Percentiles rank a stretch among this genome's conserved stretches.
Conservation (phyloP, 2,888 invertebrate genomes). For the Dasypogon diadema region DNA sequence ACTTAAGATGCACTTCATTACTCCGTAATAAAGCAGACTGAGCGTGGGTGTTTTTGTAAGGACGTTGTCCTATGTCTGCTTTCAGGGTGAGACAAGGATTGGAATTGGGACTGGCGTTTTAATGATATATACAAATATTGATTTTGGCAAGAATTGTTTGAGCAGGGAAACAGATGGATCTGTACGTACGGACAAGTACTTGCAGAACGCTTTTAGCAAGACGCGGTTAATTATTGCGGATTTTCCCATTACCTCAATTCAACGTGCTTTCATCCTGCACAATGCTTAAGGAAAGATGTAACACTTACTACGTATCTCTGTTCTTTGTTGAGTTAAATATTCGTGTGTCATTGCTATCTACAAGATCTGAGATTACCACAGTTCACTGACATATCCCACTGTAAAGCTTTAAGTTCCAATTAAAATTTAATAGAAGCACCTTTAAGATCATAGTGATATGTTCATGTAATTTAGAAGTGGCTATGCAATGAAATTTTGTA, state of each 20-base stretch:
- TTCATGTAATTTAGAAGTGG: no score
- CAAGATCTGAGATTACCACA: no score
- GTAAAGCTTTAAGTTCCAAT: not conserved
- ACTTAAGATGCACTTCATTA: conserved; percentile 44
- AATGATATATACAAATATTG: conserved; percentile 39
- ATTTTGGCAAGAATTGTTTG: conserved; percentile 14
- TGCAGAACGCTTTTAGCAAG: not conserved
- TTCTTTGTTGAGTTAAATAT: no score
- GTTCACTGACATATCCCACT: not conserved
- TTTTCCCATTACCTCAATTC: conserved; percentile 28
- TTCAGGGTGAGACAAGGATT: not conserved
- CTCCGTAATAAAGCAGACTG: conserved; percentile 35
- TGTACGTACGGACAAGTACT: not conserved
- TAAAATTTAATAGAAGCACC: no score
- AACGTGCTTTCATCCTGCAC: conserved; percentile 1
- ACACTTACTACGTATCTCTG: not conserved
- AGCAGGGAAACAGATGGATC: not conserved
- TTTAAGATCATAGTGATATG: no score
- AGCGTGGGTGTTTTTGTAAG: conserved; percentile 15
- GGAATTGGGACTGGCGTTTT: not conserved
- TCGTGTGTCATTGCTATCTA: no score
- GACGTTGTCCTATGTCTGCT: conserved; percentile 1
- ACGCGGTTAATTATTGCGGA: conserved; percentile 30
- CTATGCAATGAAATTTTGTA: no score
- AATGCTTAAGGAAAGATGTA: not conserved